Evolutionary conservation across 1,140 invertebrate genomes (phyloP).

Genomic region (Panonychus citri): DNA sequence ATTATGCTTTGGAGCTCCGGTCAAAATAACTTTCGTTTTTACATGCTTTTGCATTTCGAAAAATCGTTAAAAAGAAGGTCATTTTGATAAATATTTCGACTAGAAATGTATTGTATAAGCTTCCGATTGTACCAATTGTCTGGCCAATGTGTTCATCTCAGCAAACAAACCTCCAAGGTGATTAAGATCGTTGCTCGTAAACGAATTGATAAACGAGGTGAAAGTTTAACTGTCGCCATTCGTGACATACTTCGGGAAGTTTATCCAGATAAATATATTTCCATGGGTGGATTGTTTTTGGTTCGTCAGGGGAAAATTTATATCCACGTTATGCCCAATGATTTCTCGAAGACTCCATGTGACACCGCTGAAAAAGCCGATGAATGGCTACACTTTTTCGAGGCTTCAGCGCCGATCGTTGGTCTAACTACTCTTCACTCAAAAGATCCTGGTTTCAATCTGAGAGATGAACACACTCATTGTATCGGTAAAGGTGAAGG

Average conservation of each 20-base stretch:
- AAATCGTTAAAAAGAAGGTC: too few relatives aligned
- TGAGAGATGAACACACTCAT: conserved; percentile 82
- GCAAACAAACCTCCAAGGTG: conserved; percentile 56
- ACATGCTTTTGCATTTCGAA: too few relatives aligned
- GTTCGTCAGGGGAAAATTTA: conserved; percentile 55
- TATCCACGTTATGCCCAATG: conserved; percentile 63
- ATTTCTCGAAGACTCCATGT: conserved; percentile 53
- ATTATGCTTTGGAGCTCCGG: too few relatives aligned
- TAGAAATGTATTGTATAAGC: too few relatives aligned
- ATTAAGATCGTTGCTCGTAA: conserved; percentile 53
- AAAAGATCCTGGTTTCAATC: conserved; percentile 56
- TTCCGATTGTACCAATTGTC: conserved; percentile 23
- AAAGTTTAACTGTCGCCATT: conserved; percentile 59
- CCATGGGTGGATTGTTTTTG: conserved; percentile 70
- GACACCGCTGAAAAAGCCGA: conserved; percentile 45
- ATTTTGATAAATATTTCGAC: too few relatives aligned
- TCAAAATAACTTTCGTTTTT: too few relatives aligned
- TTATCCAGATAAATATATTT: conserved; percentile 46
- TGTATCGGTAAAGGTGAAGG: conserved; percentile 64
- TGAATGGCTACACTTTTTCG: conserved; percentile 71
- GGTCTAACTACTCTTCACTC: conserved; percentile 69
- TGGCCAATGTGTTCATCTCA: conserved; percentile 57
- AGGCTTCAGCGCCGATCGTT: conserved; percentile 61
- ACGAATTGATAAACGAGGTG: conserved; percentile 35
- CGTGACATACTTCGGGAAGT: conserved; percentile 40